Percentiles rank a stretch among this genome's conserved stretches.
Evolutionary conservation across 2,797 vertebrate genomes (phyloP).

Genomic region (Spatula versicolor): DNA sequence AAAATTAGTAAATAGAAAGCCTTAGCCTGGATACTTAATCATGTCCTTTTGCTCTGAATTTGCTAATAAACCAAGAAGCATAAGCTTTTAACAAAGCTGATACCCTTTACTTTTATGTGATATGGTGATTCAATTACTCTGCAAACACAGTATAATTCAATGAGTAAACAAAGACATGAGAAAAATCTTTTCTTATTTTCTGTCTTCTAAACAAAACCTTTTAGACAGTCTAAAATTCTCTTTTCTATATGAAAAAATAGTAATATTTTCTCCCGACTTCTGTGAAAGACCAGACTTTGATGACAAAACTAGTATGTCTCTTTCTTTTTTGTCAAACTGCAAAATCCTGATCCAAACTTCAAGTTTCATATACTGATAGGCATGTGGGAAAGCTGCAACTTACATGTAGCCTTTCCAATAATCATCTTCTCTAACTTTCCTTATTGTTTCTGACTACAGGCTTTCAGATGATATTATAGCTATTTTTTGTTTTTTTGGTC

Average conservation of each 20-base stretch:
- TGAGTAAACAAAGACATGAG: neutral
- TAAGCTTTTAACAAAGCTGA: neutral
- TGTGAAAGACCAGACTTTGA: neutral
- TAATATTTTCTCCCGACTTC: neutral
- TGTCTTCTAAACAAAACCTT: neutral
- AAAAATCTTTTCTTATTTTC: neutral
- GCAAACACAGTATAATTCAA: neutral
- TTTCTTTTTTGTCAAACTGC: neutral
- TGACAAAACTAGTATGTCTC: neutral
- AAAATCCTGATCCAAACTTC: neutral
- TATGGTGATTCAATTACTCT: neutral
- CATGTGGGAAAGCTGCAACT: neutral
- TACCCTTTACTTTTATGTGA: neutral
- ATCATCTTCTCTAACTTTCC: neutral
- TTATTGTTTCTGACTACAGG: neutral
- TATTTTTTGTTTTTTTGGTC: neutral
- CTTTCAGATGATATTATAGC: neutral
- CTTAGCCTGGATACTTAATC: neutral
- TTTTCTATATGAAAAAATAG: neutral
- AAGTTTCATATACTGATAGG: neutral
- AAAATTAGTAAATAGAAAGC: neutral
- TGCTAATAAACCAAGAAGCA: neutral
- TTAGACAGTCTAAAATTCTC: neutral
- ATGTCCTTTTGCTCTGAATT: neutral
- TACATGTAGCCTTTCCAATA: neutral